These are phyloP conservation scores for Plagiodera versicolora DNA, from an alignment of 2,888 invertebrate species.

Conservation along the genomic window DNA sequence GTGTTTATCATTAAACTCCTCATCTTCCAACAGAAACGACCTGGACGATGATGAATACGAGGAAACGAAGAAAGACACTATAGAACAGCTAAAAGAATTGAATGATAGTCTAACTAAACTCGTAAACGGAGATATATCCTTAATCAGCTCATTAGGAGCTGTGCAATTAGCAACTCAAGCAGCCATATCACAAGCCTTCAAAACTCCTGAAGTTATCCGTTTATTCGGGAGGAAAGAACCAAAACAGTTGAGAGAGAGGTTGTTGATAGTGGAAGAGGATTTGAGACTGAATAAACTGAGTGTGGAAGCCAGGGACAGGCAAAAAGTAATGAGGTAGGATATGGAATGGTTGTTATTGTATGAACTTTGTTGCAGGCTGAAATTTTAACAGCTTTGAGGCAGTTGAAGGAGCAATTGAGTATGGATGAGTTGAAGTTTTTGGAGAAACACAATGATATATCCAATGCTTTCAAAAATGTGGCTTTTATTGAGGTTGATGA, in stretches of 20 bases:
- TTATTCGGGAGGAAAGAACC: conserved; percentile 74
- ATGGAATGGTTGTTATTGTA: not conserved
- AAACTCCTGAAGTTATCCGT: conserved; percentile 73
- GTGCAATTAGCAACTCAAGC: conserved; percentile 72
- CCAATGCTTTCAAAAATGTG: conserved; percentile 49
- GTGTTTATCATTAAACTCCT: too few species aligned
- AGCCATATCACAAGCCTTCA: conserved; percentile 73
- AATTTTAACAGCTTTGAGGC: conserved; percentile 57
- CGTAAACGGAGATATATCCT: conserved; percentile 67
- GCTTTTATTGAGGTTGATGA: conserved; percentile 56
- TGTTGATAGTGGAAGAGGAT: conserved; percentile 63
- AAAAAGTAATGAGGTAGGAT: conserved; percentile 51
- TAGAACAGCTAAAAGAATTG: conserved; percentile 72
- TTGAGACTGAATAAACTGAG: conserved; percentile 63
- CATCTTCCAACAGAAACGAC: conserved; percentile 58
- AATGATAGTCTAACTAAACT: conserved; percentile 65
- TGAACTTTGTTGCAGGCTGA: conserved; percentile 50
- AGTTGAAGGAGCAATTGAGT: conserved; percentile 58
- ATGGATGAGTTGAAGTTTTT: conserved; percentile 56
- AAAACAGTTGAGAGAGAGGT: conserved; percentile 62
- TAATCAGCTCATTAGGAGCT: conserved; percentile 66
- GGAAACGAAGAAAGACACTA: conserved; percentile 68
- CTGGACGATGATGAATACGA: conserved; percentile 67
- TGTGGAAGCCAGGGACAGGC: conserved; percentile 56
- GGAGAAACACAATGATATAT: conserved; percentile 54